These are phyloP conservation scores for Danionella cerebrum DNA, from an alignment of 2,113 vertebrate genomes.

Conservation along the genomic window DNA sequence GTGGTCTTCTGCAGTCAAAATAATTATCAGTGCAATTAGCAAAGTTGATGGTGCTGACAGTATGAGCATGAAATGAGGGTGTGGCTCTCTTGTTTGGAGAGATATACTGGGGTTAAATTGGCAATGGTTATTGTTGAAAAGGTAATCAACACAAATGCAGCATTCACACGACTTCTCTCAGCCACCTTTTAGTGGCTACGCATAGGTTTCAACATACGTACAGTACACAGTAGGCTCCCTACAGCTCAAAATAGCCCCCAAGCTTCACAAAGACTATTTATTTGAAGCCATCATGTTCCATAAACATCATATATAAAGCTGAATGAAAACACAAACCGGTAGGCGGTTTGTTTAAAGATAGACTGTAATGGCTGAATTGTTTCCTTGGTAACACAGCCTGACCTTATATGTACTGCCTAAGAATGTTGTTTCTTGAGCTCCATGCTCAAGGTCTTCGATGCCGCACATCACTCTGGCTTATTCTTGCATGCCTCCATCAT, in stretches of 20 bases:
- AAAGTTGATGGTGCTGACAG: conserved; percentile 29
- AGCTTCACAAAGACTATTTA: neutral
- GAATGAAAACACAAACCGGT: conserved; percentile 6
- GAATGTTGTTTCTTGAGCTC: neutral
- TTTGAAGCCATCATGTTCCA: neutral
- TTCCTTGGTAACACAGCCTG: conserved; percentile 29
- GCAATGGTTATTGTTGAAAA: conserved; percentile 12
- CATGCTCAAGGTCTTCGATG: neutral
- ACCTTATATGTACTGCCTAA: neutral
- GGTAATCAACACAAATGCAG: conserved; percentile 25
- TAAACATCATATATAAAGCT: neutral
- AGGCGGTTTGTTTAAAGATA: conserved; percentile 18
- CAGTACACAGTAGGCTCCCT: too few species aligned
- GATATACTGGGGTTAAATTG: conserved; percentile 29
- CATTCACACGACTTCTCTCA: too few species aligned
- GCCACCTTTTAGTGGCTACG: too few species aligned
- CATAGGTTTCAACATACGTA: too few species aligned
- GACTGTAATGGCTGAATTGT: conserved; percentile 5
- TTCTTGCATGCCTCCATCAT: neutral
- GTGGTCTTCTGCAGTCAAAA: conserved; percentile 31
- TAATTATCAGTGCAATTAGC: conserved; percentile 41
- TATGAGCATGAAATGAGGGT: neutral
- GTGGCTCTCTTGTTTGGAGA: conserved; percentile 19
- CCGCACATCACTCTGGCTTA: neutral
- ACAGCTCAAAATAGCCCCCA: too few species aligned